Evolutionary conservation across 2,888 invertebrate species (phyloP).

Genomic region (Carterocephalus palaemon): DNA sequence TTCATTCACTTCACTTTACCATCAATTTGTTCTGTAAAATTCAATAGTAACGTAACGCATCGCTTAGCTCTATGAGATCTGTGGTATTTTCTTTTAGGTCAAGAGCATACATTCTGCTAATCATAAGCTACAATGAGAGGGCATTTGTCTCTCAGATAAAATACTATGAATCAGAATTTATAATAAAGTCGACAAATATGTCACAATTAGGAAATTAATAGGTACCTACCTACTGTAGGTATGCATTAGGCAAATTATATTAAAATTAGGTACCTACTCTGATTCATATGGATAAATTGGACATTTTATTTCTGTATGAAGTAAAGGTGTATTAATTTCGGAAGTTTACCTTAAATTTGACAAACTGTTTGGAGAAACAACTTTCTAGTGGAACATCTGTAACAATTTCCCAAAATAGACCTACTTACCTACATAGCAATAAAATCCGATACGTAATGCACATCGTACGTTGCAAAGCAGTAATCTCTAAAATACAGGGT

Average conservation of each 20-base stretch:
- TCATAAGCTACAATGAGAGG: not conserved
- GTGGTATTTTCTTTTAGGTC: no score
- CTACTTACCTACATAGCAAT: conserved; percentile 47
- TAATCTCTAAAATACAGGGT: conserved; percentile 54
- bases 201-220: no score
- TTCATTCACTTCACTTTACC: no score
- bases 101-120: not conserved
- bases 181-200: conserved; percentile 2
- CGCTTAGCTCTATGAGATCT: no score
- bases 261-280: no score
- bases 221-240: no score
- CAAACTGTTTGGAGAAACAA: conserved; percentile 17
- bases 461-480: conserved; percentile 40
- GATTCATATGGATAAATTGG: conserved; percentile 15
- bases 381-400: conserved; percentile 47
- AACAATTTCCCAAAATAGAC: conserved; percentile 47
- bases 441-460: conserved; percentile 50
- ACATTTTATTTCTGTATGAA: conserved; percentile 21
- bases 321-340: conserved; percentile 16
- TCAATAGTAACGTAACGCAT: no score
- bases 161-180: not conserved
- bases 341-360: conserved; percentile 12
- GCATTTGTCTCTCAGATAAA: conserved; percentile 8
- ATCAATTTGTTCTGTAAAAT: no score
- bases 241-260: no score